These are phyloP conservation scores for Tachuris rubrigastra DNA, from an alignment of 2,113 vertebrate species.

Conservation along the genomic window DNA sequence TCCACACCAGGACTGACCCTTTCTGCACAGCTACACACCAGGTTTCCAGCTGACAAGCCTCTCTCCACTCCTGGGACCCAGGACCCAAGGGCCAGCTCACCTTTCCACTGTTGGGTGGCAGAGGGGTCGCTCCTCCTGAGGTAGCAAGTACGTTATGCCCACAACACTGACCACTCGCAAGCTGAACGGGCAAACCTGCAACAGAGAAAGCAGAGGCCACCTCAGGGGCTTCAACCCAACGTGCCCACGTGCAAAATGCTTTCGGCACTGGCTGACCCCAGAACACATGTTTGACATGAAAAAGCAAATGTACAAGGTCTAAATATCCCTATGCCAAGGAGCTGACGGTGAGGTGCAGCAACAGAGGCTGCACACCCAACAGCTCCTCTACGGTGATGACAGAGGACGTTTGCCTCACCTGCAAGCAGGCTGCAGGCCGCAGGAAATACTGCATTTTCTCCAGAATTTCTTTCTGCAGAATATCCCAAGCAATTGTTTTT, in stretches of 20 bases:
- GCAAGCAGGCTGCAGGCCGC: constrained; percentile 90
- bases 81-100: constrained; percentile 61
- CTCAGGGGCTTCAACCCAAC: neutral
- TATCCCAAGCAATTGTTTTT: constrained; percentile 92
- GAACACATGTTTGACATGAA: accelerated
- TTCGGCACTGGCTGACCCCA: neutral
- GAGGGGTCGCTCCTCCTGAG: constrained; percentile 94
- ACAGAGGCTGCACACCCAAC: neutral
- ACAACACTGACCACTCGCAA: constrained; percentile 95
- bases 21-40: accelerated
- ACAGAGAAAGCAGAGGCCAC: neutral
- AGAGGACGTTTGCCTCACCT: constrained; percentile 73
- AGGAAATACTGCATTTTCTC: constrained; percentile 98
- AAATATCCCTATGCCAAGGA: neutral
- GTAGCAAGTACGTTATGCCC: constrained; percentile 95
- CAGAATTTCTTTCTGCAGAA: constrained; percentile 94
- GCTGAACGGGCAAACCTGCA: constrained; percentile 93
- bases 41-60: neutral
- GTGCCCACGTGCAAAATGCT: neutral
- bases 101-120: constrained; percentile 95
- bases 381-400: neutral
- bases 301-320: neutral
- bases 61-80: neutral
- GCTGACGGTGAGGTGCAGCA: neutral
- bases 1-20: neutral